Base-by-base conservation (phyloP, 64 coral and sea anemone genomes). In the Hydrozoanthus tunicans region DNA sequence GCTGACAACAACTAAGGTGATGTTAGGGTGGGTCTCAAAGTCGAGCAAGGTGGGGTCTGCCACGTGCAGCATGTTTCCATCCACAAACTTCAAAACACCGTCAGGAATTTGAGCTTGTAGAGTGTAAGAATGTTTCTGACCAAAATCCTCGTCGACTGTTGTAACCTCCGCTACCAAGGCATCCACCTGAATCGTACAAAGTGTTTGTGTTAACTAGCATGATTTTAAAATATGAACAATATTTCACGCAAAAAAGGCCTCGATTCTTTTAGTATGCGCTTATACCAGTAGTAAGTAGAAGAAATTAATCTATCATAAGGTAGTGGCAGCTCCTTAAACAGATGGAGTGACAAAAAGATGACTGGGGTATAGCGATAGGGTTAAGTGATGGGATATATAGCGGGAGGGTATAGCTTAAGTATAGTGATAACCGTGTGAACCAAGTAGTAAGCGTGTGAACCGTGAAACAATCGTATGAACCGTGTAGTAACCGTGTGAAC, bases 131-230 rank as follows among this genome's bases (percentile, higher is more conserved):
- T 95, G 94, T 11, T 12, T 89, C 91, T 95, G 91, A 61, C 79
- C 94, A 6, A n/a, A 56, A 66, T 95, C 94, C 62, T 95, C 94
- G 24, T 95, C 94, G 32, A 95, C 53, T 60, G 94, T 83, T 52
- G 79, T 83, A 79, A 95, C 59, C 25, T 90, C 91, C 62, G 58
- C 94, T 5, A 95, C 85, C 13, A 95, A 32, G 4, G 84, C 66
- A 10, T 73, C 79, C 77, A 83, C 70, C 94, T 95, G 71, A 5
- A 68, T 72, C 23, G 7, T 2, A 77, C 12, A 13, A 77, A 43
- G 8, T 43, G 2, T 43, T 43, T 43, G 32, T 43, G 32, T 43
- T 43, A 43, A 77, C 24, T 13, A 51, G 12, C 26, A 10, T 51
- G 23, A 4, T 11, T 24, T 77, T 77, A 77, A 13, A 9, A 10